These are phyloP conservation scores for Neodiprion pinetum DNA, from an alignment of 1,140 invertebrate genomes.

Conservation along the genomic window DNA sequence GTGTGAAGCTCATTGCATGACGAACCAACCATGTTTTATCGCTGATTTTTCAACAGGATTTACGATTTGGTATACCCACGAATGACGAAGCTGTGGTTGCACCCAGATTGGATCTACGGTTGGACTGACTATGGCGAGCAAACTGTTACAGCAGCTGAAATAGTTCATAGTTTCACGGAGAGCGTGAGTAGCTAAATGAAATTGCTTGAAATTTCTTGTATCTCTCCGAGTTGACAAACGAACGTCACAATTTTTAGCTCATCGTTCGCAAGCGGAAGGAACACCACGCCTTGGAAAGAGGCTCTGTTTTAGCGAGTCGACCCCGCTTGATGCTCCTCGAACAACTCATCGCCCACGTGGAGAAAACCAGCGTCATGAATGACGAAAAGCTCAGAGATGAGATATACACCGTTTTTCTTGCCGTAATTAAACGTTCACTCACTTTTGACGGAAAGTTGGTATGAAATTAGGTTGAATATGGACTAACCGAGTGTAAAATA, in stretches of 20 bases:
- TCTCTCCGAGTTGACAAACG: neutral
- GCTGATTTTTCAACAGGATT: conserved; percentile 43
- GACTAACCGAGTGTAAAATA: neutral
- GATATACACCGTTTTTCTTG: conserved; percentile 56
- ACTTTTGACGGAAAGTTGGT: neutral
- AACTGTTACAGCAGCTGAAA: conserved; percentile 58
- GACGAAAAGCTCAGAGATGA: conserved; percentile 45
- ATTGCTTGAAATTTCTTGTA: neutral
- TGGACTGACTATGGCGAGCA: conserved; percentile 55
- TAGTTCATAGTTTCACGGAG: conserved; percentile 65
- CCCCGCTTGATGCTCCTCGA: conserved; percentile 30
- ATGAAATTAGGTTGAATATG: neutral
- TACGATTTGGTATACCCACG: conserved; percentile 59
- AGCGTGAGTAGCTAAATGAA: conserved; percentile 52
- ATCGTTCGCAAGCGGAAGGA: conserved; percentile 61
- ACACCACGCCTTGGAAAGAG: conserved; percentile 23
- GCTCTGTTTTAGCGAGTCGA: conserved; percentile 13
- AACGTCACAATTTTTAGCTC: conserved; percentile 37
- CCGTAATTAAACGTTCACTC: conserved; percentile 35
- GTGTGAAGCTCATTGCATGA: neutral
- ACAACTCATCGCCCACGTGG: conserved; percentile 29
- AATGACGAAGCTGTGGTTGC: conserved; percentile 68
- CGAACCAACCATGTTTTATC: neutral
- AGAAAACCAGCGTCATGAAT: conserved; percentile 41
- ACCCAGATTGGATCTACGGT: conserved; percentile 65